phyloP scores from a whole-genome alignment of 64 coral and sea anemone genomes.

The Montipora sp. region DNA sequence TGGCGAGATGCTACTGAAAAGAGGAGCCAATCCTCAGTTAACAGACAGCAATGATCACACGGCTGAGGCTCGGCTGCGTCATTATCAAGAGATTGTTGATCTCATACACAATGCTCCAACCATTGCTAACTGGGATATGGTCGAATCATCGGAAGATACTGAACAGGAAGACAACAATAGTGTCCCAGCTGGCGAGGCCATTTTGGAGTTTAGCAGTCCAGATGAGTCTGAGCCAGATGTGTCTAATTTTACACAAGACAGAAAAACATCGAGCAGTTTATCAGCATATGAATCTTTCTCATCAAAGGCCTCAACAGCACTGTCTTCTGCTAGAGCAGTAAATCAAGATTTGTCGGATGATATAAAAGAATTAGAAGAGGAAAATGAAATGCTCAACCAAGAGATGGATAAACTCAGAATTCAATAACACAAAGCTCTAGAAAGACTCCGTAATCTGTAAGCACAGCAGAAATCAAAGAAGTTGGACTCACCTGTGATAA shows the following conservation, averaged over 20 bases:
- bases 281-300: constrained; percentile 86
- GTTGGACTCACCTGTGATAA: background rate
- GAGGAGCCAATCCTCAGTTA: constrained; percentile 89
- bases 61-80: constrained; percentile 87
- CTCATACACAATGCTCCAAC: constrained; percentile 82
- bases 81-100: constrained; percentile 87
- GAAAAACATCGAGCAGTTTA: constrained; percentile 26
- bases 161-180: constrained; percentile 61
- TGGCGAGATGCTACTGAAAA: constrained; percentile 75
- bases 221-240: constrained; percentile 60
- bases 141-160: constrained; percentile 46
- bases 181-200: constrained; percentile 44
- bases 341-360: constrained; percentile 71
- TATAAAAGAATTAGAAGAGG: constrained; percentile 93
- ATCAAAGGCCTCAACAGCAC: constrained; percentile 79
- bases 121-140: constrained; percentile 85
- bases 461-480: background rate
- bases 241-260: constrained; percentile 21
- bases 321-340: constrained; percentile 65
- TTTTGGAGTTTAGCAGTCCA: constrained; percentile 67
- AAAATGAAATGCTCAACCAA: constrained; percentile 95
- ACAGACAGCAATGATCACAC: constrained; percentile 86
- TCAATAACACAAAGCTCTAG: constrained; percentile 87
- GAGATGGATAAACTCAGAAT: constrained; percentile 85
- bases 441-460: constrained; percentile 44